Evolutionary conservation across 2,888 invertebrate genomes (phyloP).

Genomic region (Mythimna albipuncta): DNA sequence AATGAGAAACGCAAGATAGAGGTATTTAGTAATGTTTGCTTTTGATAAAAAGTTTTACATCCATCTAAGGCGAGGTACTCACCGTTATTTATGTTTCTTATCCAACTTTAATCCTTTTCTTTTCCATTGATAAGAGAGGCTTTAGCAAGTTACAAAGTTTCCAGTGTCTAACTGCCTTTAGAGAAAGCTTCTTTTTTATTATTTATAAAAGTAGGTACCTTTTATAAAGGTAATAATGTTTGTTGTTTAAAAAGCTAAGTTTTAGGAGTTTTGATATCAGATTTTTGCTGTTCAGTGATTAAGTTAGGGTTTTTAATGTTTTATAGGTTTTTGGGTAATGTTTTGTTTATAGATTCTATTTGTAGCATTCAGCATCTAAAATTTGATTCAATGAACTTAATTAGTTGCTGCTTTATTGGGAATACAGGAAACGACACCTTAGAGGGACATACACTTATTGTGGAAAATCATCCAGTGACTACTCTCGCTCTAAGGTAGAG

Average conservation of each 20-base stretch:
- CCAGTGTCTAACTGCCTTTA: conserved; percentile 59
- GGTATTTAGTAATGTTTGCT: conserved; percentile 71
- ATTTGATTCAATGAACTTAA: background rate
- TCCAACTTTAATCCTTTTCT: conserved; percentile 74
- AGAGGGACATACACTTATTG: too few species aligned
- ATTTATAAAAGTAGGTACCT: conserved; percentile 50
- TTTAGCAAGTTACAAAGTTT: conserved; percentile 67
- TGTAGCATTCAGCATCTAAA: background rate
- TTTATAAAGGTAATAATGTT: conserved; percentile 52
- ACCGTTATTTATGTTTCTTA: conserved; percentile 77
- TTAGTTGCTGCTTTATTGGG: background rate
- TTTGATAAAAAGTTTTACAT: conserved; percentile 75
- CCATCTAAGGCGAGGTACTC: conserved; percentile 67
- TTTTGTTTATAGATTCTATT: background rate
- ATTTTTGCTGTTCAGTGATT: conserved; percentile 48
- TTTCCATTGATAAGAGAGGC: conserved; percentile 73
- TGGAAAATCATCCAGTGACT: too few species aligned
- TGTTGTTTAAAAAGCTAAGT: conserved; percentile 52
- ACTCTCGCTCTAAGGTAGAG: too few species aligned
- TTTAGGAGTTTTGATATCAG: conserved; percentile 50
- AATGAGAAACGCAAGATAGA: conserved; percentile 49
- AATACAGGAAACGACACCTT: too few species aligned
- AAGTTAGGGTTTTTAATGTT: conserved; percentile 16
- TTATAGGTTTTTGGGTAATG: background rate
- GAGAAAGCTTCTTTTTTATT: conserved; percentile 64